Evolutionary conservation across 2,888 invertebrate species (phyloP).

Genomic region (Oegoconia quadripuncta): DNA sequence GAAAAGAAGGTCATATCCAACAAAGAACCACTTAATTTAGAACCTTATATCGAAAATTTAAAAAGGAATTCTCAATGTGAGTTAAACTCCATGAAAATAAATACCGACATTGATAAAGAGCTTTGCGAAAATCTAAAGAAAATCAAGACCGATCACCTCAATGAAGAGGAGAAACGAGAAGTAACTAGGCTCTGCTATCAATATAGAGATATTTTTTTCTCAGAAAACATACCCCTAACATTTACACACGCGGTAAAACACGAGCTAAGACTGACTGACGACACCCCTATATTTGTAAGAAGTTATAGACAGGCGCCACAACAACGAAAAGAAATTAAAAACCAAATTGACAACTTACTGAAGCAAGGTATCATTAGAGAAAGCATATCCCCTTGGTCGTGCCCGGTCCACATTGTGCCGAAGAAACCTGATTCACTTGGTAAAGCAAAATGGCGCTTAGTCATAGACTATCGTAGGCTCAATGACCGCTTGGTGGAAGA

Average conservation of each 20-base stretch:
- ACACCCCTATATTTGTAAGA: conserved; percentile 21
- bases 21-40: conserved; percentile 9
- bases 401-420: conserved; percentile 26
- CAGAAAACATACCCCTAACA: conserved; percentile 23
- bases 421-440: conserved; percentile 34
- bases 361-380: conserved; percentile 17
- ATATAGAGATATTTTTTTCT: conserved; percentile 29
- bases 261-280: conserved; percentile 26
- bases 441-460: conserved; percentile 27
- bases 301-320: conserved; percentile 1
- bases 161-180: conserved; percentile 12
- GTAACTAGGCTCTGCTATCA: conserved; percentile 18
- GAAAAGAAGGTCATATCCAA: too few relatives aligned
- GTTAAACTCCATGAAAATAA: not conserved
- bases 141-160: conserved; percentile 17
- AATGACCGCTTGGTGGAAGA: conserved; percentile 22
- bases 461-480: conserved; percentile 41
- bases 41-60: not conserved
- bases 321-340: conserved; percentile 2
- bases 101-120: conserved; percentile 3
- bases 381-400: conserved; percentile 22
- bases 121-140: conserved; percentile 13
- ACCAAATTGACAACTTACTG: conserved; percentile 20
- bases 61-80: not conserved
- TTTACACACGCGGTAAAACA: conserved; percentile 28